Conservation (phyloP, 2,113 vertebrate genomes). For the Procapra przewalskii region DNA sequence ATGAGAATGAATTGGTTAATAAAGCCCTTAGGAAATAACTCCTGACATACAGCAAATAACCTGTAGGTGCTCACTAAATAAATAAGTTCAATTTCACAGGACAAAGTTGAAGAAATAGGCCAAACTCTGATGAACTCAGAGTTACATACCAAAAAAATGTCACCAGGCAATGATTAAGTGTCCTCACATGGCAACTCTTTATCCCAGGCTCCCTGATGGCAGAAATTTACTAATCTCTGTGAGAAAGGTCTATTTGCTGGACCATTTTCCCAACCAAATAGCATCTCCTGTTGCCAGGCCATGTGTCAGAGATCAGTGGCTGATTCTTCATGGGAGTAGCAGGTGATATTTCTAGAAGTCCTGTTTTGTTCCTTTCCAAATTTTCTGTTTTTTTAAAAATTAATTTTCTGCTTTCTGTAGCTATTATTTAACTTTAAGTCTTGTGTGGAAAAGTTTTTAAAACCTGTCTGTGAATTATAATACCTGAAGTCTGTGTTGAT, state of each 20-base stretch:
- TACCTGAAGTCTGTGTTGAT: neutral
- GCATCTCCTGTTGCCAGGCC: neutral
- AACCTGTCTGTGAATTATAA: neutral
- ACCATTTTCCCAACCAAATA: neutral
- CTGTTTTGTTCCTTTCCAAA: slow-evolving; percentile 1
- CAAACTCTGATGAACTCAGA: neutral
- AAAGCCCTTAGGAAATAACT: neutral
- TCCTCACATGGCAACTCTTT: neutral
- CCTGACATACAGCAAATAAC: neutral
- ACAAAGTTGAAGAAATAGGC: neutral
- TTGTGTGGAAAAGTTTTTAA: neutral
- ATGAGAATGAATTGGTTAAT: neutral
- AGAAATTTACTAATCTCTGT: neutral
- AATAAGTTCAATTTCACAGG: neutral
- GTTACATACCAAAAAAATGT: neutral
- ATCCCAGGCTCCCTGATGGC: neutral
- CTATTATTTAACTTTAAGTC: neutral
- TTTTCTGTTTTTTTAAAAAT: neutral
- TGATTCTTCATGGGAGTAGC: neutral
- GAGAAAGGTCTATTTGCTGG: neutral
- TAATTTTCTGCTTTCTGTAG: neutral
- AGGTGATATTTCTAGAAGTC: slow-evolving; percentile 2
- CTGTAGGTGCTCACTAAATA: neutral
- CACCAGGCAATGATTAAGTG: neutral
- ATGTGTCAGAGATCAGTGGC: neutral